Evolutionary conservation across 2,113 vertebrate genomes (phyloP).

Genomic region (Aviceda subcristata): DNA sequence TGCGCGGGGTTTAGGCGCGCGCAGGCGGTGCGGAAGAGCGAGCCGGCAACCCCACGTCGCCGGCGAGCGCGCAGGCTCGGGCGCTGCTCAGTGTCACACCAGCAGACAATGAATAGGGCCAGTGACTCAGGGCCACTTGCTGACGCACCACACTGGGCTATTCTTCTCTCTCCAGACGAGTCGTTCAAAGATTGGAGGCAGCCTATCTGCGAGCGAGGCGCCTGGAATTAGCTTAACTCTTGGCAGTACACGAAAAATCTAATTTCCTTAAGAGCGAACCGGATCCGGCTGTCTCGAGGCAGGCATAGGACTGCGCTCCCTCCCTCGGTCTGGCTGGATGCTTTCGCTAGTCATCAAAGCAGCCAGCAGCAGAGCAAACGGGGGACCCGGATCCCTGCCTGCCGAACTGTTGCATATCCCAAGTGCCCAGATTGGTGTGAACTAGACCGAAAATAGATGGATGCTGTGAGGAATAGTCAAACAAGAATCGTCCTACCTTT

Average conservation of each 20-base stretch:
- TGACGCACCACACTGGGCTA: conserved; percentile 24
- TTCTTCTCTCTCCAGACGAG: background rate
- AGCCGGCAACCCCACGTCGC: fast-evolving
- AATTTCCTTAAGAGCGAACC: background rate
- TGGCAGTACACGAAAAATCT: conserved; percentile 32
- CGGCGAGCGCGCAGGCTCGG: background rate
- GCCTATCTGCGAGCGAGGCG: background rate
- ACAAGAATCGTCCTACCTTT: background rate
- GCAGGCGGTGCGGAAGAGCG: background rate
- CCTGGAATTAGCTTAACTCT: conserved; percentile 49
- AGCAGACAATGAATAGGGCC: background rate
- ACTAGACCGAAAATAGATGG: background rate
- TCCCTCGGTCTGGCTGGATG: background rate
- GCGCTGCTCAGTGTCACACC: background rate
- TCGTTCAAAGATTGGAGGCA: background rate
- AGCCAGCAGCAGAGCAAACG: background rate
- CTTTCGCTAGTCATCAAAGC: background rate
- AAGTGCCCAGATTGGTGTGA: background rate
- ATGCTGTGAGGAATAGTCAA: background rate
- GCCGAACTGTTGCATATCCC: background rate
- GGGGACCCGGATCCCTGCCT: background rate
- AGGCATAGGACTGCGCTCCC: background rate
- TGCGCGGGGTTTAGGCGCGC: fast-evolving
- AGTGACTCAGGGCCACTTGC: conserved; percentile 27
- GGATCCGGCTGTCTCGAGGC: background rate